Evolutionary conservation across 1,140 invertebrate species (phyloP), one percentile per base, ranked within the genome.

Genomic region (Scaptomyza pallida): DNA sequence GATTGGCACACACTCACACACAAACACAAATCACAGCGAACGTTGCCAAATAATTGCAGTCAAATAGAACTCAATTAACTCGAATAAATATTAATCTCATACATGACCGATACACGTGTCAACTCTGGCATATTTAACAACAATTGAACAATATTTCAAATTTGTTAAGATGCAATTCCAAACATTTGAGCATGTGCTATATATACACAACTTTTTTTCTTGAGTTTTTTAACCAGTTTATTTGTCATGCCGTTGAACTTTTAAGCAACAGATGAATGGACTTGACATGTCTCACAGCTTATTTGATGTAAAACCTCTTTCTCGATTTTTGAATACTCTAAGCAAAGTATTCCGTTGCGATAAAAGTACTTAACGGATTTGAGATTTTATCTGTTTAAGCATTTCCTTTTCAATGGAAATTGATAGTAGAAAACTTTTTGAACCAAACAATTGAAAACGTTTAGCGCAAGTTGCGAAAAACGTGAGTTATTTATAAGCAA

Each of bases 391-490:
- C n/a, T 12, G 12, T 10, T 10, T 8, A 21, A 48, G 61, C 50
- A 71, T 81, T 86, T 81, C 80, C 80, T 77, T 85, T 56, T 81
- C 48, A 23, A 8, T 65, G 43, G 61, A 85, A 85, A 35, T 33
- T 16, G 21, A 30, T 52, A 35, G 43, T 43, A 12, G n/a, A 52
- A 57, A 43, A 44, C 16, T 26, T 21, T 57, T 67, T 45, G 64
- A 10, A 12, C 13, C 37, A 57, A 65, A 45, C 62, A 52, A 67
- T 52, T 44, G 54, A 45, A 50, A 56, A 50, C 41, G 30, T 65
- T 40, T 48, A 21, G 37, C 10, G 13, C 17, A 35, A 21, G 26
- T 68, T 41, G 55, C 65, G 44, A 67, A 72, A 70, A 56, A 56
- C 80, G 70, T 75, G 74, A 26, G 30, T 47, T 17, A 60, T 71